Evolutionary conservation across 2,888 invertebrate genomes (phyloP).

Genomic region (Sminthurides aquaticus): DNA sequence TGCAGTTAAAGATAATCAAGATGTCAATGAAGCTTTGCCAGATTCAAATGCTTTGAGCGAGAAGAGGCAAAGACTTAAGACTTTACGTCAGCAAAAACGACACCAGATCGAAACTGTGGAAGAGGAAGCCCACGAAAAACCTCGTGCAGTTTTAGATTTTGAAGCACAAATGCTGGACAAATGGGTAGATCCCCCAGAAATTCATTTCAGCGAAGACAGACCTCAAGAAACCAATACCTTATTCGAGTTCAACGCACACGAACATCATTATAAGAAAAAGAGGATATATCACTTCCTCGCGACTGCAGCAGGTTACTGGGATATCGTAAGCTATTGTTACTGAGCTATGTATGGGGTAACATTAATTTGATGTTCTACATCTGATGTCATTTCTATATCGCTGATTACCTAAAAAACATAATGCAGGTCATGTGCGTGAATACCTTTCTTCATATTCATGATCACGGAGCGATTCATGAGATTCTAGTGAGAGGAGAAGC

Average conservation of each 20-base stretch:
- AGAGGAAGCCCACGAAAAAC: conserved; percentile 15
- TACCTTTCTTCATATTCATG: neutral
- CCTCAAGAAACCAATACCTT: neutral
- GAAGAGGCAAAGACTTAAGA: neutral
- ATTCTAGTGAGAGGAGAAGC: neutral
- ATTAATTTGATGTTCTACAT: no score
- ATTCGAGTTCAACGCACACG: no score
- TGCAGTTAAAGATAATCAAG: conserved; percentile 10
- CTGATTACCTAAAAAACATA: no score
- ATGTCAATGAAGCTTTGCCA: no score
- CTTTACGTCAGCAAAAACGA: neutral
- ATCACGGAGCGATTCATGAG: neutral
- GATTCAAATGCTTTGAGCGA: no score
- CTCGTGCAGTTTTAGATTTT: conserved; percentile 11
- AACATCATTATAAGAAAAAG: no score
- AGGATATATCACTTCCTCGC: no score
- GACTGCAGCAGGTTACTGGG: no score
- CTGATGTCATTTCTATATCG: no score
- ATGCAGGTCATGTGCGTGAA: no score
- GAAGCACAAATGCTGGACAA: conserved; percentile 4
- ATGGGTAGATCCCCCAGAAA: neutral
- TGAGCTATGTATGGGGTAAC: no score
- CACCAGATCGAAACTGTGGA: conserved; percentile 2
- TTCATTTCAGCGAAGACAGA: neutral
- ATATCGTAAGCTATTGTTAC: no score